These are phyloP conservation scores for Xylocampa areola DNA, from an alignment of 2,888 invertebrate species.

Conservation along the genomic window DNA sequence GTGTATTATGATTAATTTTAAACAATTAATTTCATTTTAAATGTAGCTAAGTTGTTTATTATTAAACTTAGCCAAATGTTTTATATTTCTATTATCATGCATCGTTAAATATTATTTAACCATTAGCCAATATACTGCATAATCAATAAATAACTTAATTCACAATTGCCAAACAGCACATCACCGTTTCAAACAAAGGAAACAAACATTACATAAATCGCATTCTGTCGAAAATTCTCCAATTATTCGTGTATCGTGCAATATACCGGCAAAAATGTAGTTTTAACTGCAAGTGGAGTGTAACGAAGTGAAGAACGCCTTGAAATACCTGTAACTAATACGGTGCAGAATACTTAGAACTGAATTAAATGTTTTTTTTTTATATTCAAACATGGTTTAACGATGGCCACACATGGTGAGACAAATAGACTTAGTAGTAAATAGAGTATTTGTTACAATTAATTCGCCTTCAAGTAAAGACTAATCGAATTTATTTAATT, in stretches of 20 bases:
- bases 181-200: conserved; percentile 38
- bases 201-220: conserved; percentile 51
- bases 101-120: conserved; percentile 19
- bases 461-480: conserved; percentile 9
- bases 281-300: conserved; percentile 65
- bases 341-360: conserved; percentile 36
- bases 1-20: no score
- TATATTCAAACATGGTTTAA: conserved; percentile 20
- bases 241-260: conserved; percentile 62
- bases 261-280: conserved; percentile 55
- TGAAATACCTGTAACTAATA: conserved; percentile 48
- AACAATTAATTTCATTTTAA: background rate
- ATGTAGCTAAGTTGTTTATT: no score
- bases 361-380: conserved; percentile 29
- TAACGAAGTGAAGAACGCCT: conserved; percentile 60
- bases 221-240: conserved; percentile 58
- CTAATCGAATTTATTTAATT: background rate
- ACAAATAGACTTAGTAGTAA: conserved; percentile 14
- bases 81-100: conserved; percentile 3
- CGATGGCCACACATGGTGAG: conserved; percentile 18
- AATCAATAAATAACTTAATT: conserved; percentile 26
- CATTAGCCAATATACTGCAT: conserved; percentile 13
- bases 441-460: conserved; percentile 3
- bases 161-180: conserved; percentile 32
- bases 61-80: background rate